Percentiles rank a stretch among this genome's conserved stretches.
phyloP scores from a whole-genome alignment of 2,797 vertebrate species.

The Phoxinus dragarum region DNA sequence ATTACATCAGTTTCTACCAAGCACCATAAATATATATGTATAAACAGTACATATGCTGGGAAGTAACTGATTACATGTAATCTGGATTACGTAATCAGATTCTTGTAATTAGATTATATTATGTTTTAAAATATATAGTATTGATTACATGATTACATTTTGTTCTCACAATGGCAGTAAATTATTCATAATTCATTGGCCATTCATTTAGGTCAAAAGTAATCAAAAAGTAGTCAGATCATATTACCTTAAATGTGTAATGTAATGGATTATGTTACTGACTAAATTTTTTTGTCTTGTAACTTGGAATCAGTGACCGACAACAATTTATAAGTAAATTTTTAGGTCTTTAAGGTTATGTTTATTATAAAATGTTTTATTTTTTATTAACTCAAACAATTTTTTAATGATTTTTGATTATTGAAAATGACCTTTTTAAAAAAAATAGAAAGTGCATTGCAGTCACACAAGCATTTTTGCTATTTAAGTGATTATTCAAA shows the following conservation, averaged over 20 bases:
- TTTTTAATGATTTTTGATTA: not conserved
- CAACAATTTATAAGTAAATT: not conserved
- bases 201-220: not conserved
- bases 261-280: not conserved
- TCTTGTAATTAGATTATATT: not conserved
- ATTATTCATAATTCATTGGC: not conserved
- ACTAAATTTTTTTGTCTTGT: not conserved
- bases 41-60: too few species aligned
- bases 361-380: too few species aligned
- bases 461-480: not conserved
- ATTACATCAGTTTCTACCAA: too few species aligned
- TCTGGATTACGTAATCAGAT: not conserved
- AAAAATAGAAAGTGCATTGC: not conserved
- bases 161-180: not conserved
- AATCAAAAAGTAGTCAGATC: not conserved
- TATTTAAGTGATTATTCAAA: not conserved
- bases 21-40: too few species aligned
- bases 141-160: not conserved
- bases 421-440: not conserved
- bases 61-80: too few species aligned
- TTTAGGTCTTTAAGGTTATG: not conserved
- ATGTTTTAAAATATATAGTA: not conserved
- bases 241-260: not conserved
- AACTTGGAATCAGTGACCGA: not conserved
- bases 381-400: rapidly evolving